A percentile compares a stretch with the other conserved stretches of the same genome.
These are phyloP conservation scores for Lobophora halterata DNA, from an alignment of 2,888 invertebrate genomes.

Conservation along the genomic window DNA sequence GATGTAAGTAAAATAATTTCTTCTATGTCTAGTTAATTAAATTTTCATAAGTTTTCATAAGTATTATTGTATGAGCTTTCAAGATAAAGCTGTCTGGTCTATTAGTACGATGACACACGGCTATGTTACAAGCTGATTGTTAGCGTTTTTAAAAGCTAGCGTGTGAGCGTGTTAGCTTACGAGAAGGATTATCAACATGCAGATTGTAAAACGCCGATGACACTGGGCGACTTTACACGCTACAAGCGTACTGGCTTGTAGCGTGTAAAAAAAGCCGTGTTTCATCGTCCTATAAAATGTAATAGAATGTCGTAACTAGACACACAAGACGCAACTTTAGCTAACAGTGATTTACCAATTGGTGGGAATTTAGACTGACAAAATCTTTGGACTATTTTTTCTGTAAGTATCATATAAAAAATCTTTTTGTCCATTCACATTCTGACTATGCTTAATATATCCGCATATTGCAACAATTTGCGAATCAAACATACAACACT, in stretches of 20 bases:
- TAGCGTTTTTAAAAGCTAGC: too few relatives aligned
- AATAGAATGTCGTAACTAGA: constrained; percentile 32
- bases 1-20: constrained; percentile 28
- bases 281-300: constrained; percentile 1
- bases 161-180: too few relatives aligned
- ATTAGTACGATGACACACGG: too few relatives aligned
- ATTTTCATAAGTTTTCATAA: too few relatives aligned
- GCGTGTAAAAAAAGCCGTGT: too few relatives aligned
- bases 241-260: too few relatives aligned
- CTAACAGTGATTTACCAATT: constrained; percentile 64
- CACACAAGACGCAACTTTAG: constrained; percentile 53
- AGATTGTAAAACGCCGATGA: too few relatives aligned
- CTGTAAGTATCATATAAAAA: constrained; percentile 55
- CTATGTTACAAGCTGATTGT: too few relatives aligned
- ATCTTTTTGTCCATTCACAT: constrained; percentile 68
- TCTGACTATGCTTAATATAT: constrained; percentile 73
- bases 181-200: too few relatives aligned
- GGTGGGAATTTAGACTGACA: constrained; percentile 71
- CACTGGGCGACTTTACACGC: too few relatives aligned
- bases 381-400: constrained; percentile 73
- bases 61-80: too few relatives aligned
- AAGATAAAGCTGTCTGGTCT: too few relatives aligned
- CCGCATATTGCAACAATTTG: constrained; percentile 78
- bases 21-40: constrained; percentile 30
- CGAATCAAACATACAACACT: constrained; percentile 81